Conservation (phyloP, 2,113 vertebrate species). For the Procavia capensis region DNA sequence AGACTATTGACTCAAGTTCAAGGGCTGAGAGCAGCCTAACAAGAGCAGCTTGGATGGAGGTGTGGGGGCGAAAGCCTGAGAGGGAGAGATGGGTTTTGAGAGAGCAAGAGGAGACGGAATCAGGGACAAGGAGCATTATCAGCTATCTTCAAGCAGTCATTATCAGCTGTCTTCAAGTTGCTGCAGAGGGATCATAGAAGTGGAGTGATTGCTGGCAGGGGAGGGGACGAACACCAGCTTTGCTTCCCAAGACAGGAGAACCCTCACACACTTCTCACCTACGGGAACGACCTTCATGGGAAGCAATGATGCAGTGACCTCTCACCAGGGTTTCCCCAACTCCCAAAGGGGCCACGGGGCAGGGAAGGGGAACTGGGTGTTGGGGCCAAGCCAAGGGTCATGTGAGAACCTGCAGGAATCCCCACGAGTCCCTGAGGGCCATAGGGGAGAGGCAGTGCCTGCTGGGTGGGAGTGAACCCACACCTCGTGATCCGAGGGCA, state of each 20-base stretch:
- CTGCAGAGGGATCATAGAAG: not conserved
- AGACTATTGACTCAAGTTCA: not conserved
- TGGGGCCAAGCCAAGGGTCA: not conserved
- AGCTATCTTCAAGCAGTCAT: not conserved
- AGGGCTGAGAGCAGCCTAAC: no score
- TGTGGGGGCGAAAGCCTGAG: not conserved
- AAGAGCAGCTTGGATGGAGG: not conserved
- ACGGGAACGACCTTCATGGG: not conserved
- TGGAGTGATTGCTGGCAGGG: not conserved
- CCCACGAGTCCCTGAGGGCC: accelerated
- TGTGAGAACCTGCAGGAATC: not conserved
- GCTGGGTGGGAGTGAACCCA: not conserved
- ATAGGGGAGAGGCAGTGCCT: not conserved
- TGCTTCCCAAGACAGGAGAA: not conserved
- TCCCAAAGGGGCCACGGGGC: not conserved
- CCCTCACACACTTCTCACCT: not conserved
- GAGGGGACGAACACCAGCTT: no score
- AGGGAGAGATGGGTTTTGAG: not conserved
- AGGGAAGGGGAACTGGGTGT: no score
- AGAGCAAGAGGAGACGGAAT: not conserved
- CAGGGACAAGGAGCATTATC: not conserved
- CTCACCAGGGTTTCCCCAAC: not conserved
- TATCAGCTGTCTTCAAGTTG: not conserved
- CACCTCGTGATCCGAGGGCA: not conserved
- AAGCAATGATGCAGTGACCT: not conserved